These are phyloP conservation scores for Leucophora obtusa DNA, from an alignment of 2,888 invertebrate genomes.

Conservation along the genomic window DNA sequence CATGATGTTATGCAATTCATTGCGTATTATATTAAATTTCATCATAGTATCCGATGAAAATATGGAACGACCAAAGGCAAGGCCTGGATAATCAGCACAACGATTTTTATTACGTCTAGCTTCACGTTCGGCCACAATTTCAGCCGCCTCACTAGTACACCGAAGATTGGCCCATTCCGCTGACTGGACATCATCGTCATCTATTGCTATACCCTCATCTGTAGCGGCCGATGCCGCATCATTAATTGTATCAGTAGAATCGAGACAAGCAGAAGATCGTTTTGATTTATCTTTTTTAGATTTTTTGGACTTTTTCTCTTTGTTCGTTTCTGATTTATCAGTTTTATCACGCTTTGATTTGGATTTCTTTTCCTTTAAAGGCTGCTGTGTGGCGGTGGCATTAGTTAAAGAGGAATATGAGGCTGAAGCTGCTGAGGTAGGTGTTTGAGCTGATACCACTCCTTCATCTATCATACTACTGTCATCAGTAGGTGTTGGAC, in stretches of 20 bases:
- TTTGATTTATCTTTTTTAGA: constrained; percentile 73
- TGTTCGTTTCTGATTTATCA: constrained; percentile 68
- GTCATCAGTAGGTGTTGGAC: constrained; percentile 77
- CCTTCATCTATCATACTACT: constrained; percentile 75
- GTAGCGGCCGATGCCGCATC: constrained; percentile 70
- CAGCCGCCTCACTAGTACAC: constrained; percentile 93
- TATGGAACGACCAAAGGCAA: constrained; percentile 93
- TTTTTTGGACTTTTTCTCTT: constrained; percentile 71
- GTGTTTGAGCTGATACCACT: constrained; percentile 65
- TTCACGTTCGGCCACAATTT: constrained; percentile 91
- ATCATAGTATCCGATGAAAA: constrained; percentile 98
- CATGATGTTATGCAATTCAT: constrained; percentile 98
- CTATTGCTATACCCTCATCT: constrained; percentile 78
- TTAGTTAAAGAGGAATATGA: neutral
- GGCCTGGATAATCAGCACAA: constrained; percentile 94
- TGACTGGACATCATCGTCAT: constrained; percentile 87
- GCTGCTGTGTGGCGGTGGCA: constrained; percentile 44
- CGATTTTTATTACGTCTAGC: constrained; percentile 85
- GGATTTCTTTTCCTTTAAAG: constrained; percentile 62
- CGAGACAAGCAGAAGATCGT: constrained; percentile 69
- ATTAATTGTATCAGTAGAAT: constrained; percentile 66
- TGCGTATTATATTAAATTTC: constrained; percentile 97
- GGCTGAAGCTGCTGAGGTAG: constrained; percentile 52
- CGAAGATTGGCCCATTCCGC: constrained; percentile 90
- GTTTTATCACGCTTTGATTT: constrained; percentile 65